Base-by-base conservation (phyloP, 2,113 vertebrate genomes). In the Sinocyclocheilus rhinocerous region DNA sequence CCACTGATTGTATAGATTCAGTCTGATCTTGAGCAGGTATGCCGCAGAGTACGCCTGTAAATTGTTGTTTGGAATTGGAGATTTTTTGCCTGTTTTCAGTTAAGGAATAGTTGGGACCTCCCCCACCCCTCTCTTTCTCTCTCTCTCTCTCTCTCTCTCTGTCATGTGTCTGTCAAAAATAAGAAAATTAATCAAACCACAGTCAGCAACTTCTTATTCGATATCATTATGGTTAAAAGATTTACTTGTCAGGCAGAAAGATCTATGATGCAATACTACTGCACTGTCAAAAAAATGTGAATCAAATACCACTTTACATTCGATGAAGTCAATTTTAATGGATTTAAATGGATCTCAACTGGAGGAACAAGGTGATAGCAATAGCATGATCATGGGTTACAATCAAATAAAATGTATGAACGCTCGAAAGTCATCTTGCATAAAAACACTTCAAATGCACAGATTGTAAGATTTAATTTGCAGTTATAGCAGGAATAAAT, bases 261-360 rank as follows among this genome's bases (percentile, higher is more conserved):
- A 95, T 94, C 93, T 94, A 94, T 94, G 91, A 92, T 91, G 67
- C 91, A 87, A 91, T 91, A 89, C 91, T 84, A 90, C 87, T 92
- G 81, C 78, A 83, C 78, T 86, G 70, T 84, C 86, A 89, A 76
- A 84, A 87, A 87, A 89, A 29, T 91, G 88, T 87, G 83, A 67
- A 82, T 94, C 92, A 90, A 92, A 89, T 87, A 83, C 89, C 84
- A 88, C 89, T 90, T 94, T 93, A 93, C n/a, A 80, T 63, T 84
- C 80, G 20, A 39, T 88, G 6, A 81, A 81, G 45, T 24, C 11
- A 4, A 6, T 67, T 89, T 92, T 89, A 91, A 90, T 77, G 76
- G 89, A 93, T 92, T 92, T 36, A 36, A 29, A 29, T 29, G 29
- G 29, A 29, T 52, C 50, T 16, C 15, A 52, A 52, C 50, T 52